Base-by-base conservation (phyloP, 2,113 vertebrate species). In the Centropus unirufus region DNA sequence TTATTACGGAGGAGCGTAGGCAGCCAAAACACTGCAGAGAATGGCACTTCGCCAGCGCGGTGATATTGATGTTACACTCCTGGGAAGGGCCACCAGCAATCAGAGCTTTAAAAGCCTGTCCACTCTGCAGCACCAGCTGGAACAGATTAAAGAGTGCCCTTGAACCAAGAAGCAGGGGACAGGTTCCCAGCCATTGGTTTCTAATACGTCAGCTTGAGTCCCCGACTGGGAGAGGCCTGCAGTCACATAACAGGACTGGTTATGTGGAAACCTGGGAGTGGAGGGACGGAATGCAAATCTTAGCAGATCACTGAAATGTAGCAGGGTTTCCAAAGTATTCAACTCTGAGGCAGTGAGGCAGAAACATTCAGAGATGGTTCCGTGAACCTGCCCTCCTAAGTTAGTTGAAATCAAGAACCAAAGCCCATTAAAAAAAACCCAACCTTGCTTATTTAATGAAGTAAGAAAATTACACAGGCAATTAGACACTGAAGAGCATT, bases 21-120 rank as follows among this genome's bases (percentile, higher is more conserved):
- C 15, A 51, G 55, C 8, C 7, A 3, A 68, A 90, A 64, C 15
- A 27, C 27, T 34, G 51, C 55, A 66, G 51, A 34, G 62, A 39
- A 42, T 6, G 20, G 11, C 1, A 0, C 69, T 83, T 32, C 42
- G 55, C 14, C 61, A 68, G 29, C 0, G 0, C 19, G 52, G 5
- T 54, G 51, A 21, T 63, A 44, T 26, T 78, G 39, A 36, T 24
- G 26, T 23, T 54, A 17, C 0, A 2, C 55, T 79, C 26, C n/a
- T 67, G 27, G 72, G 32, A 61, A 44, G 22, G 30, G 58, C 29
- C 1, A 2, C 36, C 76, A 78, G 70, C 52, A 82, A 39, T 57
- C 32, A 62, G 51, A 57, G 30, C 34, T 20, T 59, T 79, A 72
- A 34, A 74, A 15, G 30, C 7, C 12, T 78, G 54, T 36, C 27